phyloP scores from a whole-genome alignment of 2,888 invertebrate genomes.

The Chrysolina oricalcia region DNA sequence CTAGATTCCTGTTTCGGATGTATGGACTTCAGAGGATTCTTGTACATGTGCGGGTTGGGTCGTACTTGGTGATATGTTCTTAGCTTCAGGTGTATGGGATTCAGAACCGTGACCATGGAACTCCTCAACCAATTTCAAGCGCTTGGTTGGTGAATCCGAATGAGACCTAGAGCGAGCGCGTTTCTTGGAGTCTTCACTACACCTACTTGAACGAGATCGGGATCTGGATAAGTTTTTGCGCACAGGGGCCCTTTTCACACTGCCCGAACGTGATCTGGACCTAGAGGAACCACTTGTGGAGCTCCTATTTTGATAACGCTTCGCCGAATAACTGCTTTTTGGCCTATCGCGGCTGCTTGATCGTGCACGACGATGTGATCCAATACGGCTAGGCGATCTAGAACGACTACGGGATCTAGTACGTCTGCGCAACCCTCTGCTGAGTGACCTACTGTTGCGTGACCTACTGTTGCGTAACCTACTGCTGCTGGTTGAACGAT shows the following conservation, averaged over 20 bases:
- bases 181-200: constrained; percentile 60
- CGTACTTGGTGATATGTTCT: no score
- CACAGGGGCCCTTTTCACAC: no score
- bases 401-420: constrained; percentile 69
- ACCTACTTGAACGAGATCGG: constrained; percentile 56
- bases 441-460: constrained; percentile 74
- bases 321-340: no score
- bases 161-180: constrained; percentile 67
- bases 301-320: no score
- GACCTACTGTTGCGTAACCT: constrained; percentile 75
- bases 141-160: constrained; percentile 60
- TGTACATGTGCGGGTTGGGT: no score
- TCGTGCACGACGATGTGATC: no score
- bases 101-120: constrained; percentile 44
- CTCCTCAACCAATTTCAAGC: constrained; percentile 66
- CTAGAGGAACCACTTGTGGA: constrained; percentile 69
- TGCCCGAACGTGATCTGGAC: constrained; percentile 56
- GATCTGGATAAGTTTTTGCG: constrained; percentile 60
- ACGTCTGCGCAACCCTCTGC: constrained; percentile 79
- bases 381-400: no score
- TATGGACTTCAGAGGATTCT: no score
- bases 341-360: no score
- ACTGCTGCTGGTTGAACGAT: constrained; percentile 67
- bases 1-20: no score
- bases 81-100: no score